These are phyloP conservation scores for Calcarius ornatus DNA, from an alignment of 2,113 vertebrate species.

Conservation along the genomic window DNA sequence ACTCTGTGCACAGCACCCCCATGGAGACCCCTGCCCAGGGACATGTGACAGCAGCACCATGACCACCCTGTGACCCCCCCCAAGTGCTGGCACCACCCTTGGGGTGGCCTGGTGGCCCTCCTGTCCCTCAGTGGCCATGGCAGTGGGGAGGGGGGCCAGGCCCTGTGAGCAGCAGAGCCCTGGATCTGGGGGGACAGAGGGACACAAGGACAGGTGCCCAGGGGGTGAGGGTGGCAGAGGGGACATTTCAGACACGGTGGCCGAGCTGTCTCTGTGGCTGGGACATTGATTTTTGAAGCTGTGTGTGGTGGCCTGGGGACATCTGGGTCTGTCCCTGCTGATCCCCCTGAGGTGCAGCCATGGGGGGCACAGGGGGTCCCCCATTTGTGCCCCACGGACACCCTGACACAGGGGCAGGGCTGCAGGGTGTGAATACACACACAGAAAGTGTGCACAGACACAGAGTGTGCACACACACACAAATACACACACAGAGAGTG, in stretches of 20 bases:
- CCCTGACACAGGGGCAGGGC: rapidly evolving
- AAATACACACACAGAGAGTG: no score
- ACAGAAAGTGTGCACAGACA: no score
- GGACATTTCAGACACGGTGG: background rate
- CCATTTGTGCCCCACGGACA: background rate
- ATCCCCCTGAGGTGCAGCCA: rapidly evolving
- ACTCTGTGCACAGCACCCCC: background rate
- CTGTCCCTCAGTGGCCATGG: background rate
- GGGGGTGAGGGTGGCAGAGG: background rate
- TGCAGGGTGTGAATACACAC: background rate
- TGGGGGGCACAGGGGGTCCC: background rate
- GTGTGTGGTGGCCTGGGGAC: background rate
- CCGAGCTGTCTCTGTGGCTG: background rate
- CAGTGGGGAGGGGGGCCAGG: background rate
- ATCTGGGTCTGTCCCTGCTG: background rate
- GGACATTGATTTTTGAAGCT: no score
- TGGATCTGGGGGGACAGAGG: background rate
- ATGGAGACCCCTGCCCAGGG: background rate
- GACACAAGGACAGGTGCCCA: rapidly evolving
- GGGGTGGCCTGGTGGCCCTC: background rate
- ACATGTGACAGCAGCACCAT: background rate
- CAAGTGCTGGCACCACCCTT: background rate
- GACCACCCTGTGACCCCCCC: rapidly evolving
- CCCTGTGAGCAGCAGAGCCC: background rate
- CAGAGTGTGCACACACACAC: no score